Evolutionary conservation across 2,888 invertebrate genomes (phyloP).

Genomic region (Standfussiana lucernea): DNA sequence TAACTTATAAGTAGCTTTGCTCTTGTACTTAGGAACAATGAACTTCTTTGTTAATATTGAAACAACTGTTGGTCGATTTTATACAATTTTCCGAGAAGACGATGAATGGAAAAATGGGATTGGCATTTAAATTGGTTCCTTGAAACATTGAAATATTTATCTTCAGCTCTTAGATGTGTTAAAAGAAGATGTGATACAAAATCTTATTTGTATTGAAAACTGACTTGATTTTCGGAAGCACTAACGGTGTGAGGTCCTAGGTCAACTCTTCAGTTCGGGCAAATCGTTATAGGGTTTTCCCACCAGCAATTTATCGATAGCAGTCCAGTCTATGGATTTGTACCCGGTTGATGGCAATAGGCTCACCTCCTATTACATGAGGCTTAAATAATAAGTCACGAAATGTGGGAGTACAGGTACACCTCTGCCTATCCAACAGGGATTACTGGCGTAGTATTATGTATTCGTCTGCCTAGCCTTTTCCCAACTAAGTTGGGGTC

Average conservation of each 20-base stretch:
- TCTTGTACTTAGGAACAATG: constrained; percentile 23
- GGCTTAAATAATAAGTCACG: too few species aligned
- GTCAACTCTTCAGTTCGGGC: background rate
- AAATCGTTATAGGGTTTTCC: too few species aligned
- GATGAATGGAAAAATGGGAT: too few species aligned
- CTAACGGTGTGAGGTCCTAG: background rate
- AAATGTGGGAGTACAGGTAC: too few species aligned
- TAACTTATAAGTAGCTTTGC: constrained; percentile 35
- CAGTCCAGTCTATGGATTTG: too few species aligned
- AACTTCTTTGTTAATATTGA: constrained; percentile 20
- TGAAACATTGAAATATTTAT: background rate
- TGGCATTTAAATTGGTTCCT: background rate
- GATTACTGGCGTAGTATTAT: too few species aligned
- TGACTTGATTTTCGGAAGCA: background rate
- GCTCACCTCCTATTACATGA: too few species aligned
- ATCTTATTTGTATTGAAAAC: background rate
- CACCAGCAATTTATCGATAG: too few species aligned
- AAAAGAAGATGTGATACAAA: background rate
- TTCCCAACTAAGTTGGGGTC: too few species aligned
- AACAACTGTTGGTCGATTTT: background rate
- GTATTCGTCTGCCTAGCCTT: too few species aligned
- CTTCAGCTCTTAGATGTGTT: background rate
- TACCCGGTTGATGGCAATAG: too few species aligned
- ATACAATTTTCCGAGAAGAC: background rate
- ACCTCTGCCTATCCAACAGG: too few species aligned